phyloP scores from a whole-genome alignment of 2,113 vertebrate genomes.

The Nerophis ophidion region DNA sequence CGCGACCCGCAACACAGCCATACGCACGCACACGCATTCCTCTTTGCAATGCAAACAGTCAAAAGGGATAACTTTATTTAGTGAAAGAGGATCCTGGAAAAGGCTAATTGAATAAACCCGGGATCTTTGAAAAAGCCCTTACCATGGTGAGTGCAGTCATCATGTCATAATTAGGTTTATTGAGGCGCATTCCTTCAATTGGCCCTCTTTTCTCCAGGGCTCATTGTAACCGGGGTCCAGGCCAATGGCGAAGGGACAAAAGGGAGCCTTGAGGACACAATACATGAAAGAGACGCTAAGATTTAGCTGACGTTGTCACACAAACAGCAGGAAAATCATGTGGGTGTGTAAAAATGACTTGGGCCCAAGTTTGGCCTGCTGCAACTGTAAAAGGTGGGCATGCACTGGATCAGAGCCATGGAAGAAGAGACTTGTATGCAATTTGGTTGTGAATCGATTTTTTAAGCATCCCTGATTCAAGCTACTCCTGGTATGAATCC shows the following conservation, averaged over 20 bases:
- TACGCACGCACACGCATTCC: constrained; percentile 50
- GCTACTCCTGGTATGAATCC: no score
- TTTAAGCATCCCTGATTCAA: no score
- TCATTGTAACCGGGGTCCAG: constrained; percentile 88
- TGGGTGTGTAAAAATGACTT: constrained; percentile 78
- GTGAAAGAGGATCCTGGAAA: constrained; percentile 96
- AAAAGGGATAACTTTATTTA: constrained; percentile 98
- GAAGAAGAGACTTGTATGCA: constrained; percentile 41
- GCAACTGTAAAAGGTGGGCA: constrained; percentile 37
- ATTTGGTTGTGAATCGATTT: no score
- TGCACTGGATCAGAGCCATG: constrained; percentile 60
- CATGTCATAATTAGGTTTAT: constrained; percentile 99
- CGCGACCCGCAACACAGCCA: constrained; percentile 14
- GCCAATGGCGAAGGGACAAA: constrained; percentile 97
- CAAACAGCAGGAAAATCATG: constrained; percentile 99
- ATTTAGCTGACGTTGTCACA: constrained; percentile 98
- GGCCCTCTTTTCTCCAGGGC: constrained; percentile 95
- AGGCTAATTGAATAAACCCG: constrained; percentile 99
- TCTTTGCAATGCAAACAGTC: constrained; percentile 99
- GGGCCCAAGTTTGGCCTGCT: constrained; percentile 66
- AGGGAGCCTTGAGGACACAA: constrained; percentile 95
- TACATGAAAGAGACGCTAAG: constrained; percentile 90
- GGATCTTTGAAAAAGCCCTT: constrained; percentile 91
- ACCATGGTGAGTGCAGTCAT: constrained; percentile 99
- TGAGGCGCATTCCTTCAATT: constrained; percentile 99